These are phyloP conservation scores for Drosophila lacertosa DNA, from an alignment of 1,140 invertebrate genomes.

Conservation along the genomic window DNA sequence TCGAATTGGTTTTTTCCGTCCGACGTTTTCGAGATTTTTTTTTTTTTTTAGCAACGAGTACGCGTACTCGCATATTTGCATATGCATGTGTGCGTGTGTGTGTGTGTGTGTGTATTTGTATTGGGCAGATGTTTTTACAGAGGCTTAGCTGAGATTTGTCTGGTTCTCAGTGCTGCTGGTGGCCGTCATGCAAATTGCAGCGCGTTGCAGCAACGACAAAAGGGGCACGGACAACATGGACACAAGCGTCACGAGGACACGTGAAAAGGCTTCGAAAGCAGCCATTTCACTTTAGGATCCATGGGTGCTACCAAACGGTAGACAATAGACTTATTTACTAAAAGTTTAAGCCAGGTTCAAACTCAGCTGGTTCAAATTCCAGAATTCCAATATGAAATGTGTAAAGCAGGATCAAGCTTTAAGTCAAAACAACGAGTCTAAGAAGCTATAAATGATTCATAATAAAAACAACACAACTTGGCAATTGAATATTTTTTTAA, in stretches of 20 bases:
- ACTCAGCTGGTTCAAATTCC: no score
- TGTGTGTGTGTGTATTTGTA: neutral
- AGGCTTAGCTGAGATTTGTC: conserved; percentile 49
- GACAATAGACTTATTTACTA: no score
- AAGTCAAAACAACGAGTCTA: no score
- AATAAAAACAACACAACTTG: no score
- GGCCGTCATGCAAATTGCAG: conserved; percentile 40
- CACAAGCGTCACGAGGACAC: conserved; percentile 3
- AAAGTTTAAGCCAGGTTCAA: no score
- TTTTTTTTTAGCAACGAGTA: conserved; percentile 18
- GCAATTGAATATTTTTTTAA: no score
- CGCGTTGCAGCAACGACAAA: conserved; percentile 23
- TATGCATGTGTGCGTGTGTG: neutral
- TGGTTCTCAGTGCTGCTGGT: conserved; percentile 16
- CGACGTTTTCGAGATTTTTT: conserved; percentile 27
- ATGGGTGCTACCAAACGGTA: no score
- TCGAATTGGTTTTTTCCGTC: conserved; percentile 71
- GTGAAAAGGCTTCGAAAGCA: neutral
- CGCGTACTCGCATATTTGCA: conserved; percentile 24
- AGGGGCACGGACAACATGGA: neutral
- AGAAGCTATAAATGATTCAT: no score
- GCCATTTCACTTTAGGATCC: no score
- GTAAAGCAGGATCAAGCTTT: no score
- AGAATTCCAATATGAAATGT: no score
- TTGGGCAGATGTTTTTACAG: conserved; percentile 51